These are phyloP conservation scores for Chromoteleia sp. DNA, from an alignment of 2,888 invertebrate species.

Conservation along the genomic window DNA sequence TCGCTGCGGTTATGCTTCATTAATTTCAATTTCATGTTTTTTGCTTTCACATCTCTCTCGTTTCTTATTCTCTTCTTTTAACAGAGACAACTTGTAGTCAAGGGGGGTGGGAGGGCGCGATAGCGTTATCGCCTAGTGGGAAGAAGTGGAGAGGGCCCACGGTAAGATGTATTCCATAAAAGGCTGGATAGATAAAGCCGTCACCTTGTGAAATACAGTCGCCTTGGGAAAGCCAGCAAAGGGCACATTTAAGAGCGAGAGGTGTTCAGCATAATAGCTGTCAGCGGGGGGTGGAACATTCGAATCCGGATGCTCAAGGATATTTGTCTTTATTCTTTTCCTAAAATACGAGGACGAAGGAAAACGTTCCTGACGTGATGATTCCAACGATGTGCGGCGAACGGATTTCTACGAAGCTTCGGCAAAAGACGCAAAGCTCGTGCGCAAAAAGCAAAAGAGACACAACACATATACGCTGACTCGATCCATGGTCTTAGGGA, in stretches of 20 bases:
- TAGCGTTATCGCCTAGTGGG: slow-evolving; percentile 61
- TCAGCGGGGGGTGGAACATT: slow-evolving; percentile 69
- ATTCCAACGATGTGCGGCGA: slow-evolving; percentile 58
- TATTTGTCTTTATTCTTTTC: slow-evolving; percentile 60
- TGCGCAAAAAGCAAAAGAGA: slow-evolving; percentile 71
- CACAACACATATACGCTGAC: slow-evolving; percentile 51
- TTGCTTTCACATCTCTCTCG: slow-evolving; percentile 56
- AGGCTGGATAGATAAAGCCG: slow-evolving; percentile 70
- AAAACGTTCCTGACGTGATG: slow-evolving; percentile 59
- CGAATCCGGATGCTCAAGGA: slow-evolving; percentile 55
- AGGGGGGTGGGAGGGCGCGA: slow-evolving; percentile 76
- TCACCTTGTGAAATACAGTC: slow-evolving; percentile 70
- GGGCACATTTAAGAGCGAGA: slow-evolving; percentile 71
- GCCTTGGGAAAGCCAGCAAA: slow-evolving; percentile 68
- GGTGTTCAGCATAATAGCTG: slow-evolving; percentile 71
- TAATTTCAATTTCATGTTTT: slow-evolving; percentile 58
- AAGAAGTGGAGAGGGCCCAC: slow-evolving; percentile 41
- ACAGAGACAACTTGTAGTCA: slow-evolving; percentile 83
- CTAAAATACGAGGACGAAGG: slow-evolving; percentile 62
- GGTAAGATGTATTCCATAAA: slow-evolving; percentile 68
- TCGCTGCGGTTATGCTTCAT: slow-evolving; percentile 28
- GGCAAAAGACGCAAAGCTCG: slow-evolving; percentile 75
- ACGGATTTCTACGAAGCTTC: slow-evolving; percentile 73
- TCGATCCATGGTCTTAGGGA: slow-evolving; percentile 37
- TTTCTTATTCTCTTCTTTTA: slow-evolving; percentile 70